phyloP scores from a whole-genome alignment of 2,797 vertebrate species.

The Hippopotamyrus pictus region DNA sequence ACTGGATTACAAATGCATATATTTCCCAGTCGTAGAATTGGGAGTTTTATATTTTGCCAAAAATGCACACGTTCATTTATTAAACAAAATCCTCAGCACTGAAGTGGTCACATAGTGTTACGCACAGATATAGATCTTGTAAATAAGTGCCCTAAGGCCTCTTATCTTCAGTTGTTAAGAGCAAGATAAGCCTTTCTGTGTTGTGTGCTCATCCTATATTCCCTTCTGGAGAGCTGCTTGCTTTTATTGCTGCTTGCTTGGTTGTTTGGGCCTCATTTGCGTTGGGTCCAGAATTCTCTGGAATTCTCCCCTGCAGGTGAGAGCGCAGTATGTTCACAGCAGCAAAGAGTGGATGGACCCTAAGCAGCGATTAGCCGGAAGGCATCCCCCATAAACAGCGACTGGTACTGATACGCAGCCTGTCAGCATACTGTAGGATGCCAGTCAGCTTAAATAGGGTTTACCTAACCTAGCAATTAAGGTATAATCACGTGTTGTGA shows the following conservation, averaged over 20 bases:
- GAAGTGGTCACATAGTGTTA: not conserved
- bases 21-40: not conserved
- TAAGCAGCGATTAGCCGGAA: not conserved
- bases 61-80: not conserved
- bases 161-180: not conserved
- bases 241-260: not conserved
- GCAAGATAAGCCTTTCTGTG: not conserved
- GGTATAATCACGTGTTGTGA: not conserved
- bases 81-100: not conserved
- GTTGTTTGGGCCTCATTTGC: not conserved
- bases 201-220: not conserved
- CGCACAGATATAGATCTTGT: not conserved
- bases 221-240: not conserved
- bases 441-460: not conserved
- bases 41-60: not conserved
- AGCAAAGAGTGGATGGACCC: not conserved
- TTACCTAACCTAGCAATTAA: not conserved
- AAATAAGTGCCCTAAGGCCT: not conserved
- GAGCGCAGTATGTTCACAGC: not conserved
- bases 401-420: not conserved
- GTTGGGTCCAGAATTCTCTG: not conserved
- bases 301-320: not conserved
- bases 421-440: not conserved
- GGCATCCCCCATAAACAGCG: not conserved
- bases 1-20: constrained; percentile 1